Evolutionary conservation across 2,113 vertebrate genomes (phyloP).

Genomic region (Ivindomyrus marchei): DNA sequence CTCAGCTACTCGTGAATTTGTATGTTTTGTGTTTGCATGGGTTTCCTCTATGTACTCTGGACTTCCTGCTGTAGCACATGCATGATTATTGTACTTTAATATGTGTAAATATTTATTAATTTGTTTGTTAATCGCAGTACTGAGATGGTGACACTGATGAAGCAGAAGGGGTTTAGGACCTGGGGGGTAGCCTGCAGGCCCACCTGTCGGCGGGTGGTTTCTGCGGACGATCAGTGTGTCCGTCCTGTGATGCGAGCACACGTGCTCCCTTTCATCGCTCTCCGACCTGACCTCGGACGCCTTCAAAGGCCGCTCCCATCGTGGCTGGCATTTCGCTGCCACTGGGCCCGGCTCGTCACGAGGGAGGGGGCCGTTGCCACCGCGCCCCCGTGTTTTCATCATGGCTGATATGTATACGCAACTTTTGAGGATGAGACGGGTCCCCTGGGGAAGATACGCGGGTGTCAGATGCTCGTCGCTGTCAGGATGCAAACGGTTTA

Average conservation of each 20-base stretch:
- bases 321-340: neutral
- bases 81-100: neutral
- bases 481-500: slow-evolving; percentile 47
- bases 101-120: neutral
- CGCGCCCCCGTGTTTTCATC: neutral
- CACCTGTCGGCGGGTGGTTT: neutral
- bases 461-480: slow-evolving; percentile 43
- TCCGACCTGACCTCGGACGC: neutral
- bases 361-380: neutral
- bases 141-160: neutral
- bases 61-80: neutral
- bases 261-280: neutral
- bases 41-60: neutral
- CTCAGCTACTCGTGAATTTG: neutral
- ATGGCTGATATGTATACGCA: slow-evolving; percentile 8
- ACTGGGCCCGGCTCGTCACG: too few relatives aligned
- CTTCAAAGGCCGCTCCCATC: neutral
- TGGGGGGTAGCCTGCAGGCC: neutral
- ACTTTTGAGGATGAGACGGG: slow-evolving; percentile 35
- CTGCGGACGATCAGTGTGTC: neutral
- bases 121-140: neutral
- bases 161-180: neutral
- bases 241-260: neutral
- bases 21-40: neutral
- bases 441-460: slow-evolving; percentile 29